Percentiles rank a stretch among this genome's conserved stretches.
Evolutionary conservation across 1,140 invertebrate genomes (phyloP).

Genomic region (Lerema accius): DNA sequence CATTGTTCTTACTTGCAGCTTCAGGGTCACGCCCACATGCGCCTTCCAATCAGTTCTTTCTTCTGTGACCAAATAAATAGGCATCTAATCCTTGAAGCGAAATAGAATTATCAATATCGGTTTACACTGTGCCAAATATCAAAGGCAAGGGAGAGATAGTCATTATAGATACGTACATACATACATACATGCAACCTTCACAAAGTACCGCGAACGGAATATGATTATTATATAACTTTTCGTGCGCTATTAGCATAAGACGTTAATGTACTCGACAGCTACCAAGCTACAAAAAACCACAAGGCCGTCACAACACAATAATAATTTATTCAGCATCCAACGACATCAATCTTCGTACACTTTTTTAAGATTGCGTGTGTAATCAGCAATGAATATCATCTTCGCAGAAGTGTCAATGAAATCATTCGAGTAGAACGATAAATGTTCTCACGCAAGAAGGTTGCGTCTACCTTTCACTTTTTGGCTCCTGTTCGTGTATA

Average conservation of each 20-base stretch:
- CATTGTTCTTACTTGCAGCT: too few species aligned
- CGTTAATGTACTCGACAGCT: conserved; percentile 16
- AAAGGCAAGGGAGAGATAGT: too few species aligned
- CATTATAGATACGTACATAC: too few species aligned
- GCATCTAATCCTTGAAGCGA: background rate
- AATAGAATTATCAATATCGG: too few species aligned
- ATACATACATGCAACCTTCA: background rate
- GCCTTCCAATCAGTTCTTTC: too few species aligned
- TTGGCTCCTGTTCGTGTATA: conserved; percentile 18
- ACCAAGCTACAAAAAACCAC: conserved; percentile 10
- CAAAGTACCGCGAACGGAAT: conserved; percentile 16
- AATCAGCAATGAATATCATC: conserved; percentile 27
- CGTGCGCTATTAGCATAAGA: conserved; percentile 20
- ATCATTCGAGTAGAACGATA: conserved; percentile 27
- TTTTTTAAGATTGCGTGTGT: conserved; percentile 20
- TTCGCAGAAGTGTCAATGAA: conserved; percentile 22
- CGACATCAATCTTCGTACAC: conserved; percentile 3
- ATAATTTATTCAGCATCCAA: conserved; percentile 23
- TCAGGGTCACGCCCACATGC: too few species aligned
- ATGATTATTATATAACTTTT: conserved; percentile 26
- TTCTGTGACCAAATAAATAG: too few species aligned
- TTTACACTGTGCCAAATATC: too few species aligned
- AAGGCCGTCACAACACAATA: conserved; percentile 3
- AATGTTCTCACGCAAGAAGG: conserved; percentile 32
- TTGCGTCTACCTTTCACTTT: conserved; percentile 36